Base-by-base conservation (phyloP, 2,797 vertebrate species). In the Huso huso region DNA sequence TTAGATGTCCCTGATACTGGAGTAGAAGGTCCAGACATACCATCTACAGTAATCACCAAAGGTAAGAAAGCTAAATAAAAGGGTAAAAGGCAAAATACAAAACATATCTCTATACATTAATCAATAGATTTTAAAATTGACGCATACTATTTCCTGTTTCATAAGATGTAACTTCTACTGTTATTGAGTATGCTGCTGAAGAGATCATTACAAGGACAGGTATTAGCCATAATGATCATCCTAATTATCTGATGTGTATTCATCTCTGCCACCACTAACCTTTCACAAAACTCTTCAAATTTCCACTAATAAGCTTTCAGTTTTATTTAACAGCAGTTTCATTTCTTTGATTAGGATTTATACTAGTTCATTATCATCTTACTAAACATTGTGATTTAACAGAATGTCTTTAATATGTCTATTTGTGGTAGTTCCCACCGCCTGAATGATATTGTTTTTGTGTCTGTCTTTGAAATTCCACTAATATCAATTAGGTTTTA, bases 1-100 rank as follows among this genome's bases (percentile, higher is more conserved):
- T 61, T 85, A 98, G 95, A 98, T 88, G 86, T 97, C 73, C 93
- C 94, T 69, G 96, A 99, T 84, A 90, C 94, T 52, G 91, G 94
- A 71, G 89, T 97, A 79, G 90, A 92, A 72, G 91, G 93, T 79
- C 93, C 95, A 57, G 84, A 93, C 69, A 75, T 88, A 78, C 84
- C 89, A 51, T 81, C 87, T 57, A 86, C 87, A 69, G 87, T 91
- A 86, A 72, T 80, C 73, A 72, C 89, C 71, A 87, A 93, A 95
- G 93, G 95, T 98, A 92, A 89, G 85, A 66, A 50, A 57, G 11
- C 53, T 70, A 65, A 52, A 18, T 12, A 58, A 64, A 58, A 13
- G 55, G 10, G 13, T n/a, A n/a, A 12, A n/a, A 12, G 55, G 11
- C 12, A 58, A 58, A 58, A 13, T 58, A n/a, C 10, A 12, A n/a